Base-by-base conservation (phyloP, 64 coral and sea anemone species). In the Anthopleura sola region DNA sequence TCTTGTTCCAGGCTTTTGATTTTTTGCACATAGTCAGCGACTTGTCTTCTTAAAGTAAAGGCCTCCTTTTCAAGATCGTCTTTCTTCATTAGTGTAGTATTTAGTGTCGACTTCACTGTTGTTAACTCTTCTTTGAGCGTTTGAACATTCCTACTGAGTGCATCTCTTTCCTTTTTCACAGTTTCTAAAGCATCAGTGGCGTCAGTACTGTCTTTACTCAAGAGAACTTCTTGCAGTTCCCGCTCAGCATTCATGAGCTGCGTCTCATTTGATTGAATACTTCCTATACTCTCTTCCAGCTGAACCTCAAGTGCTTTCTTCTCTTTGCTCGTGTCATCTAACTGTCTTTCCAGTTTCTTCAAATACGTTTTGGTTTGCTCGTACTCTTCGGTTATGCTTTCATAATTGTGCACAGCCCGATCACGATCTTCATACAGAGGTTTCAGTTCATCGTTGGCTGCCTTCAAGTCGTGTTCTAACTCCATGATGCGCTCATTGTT, bases 51-150 rank as follows among this genome's bases (percentile, higher is more conserved):
- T 26, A 98, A 54, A 55, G 75, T 82, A 78, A 87, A 92, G n/a
- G 89, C 82, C 81, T 98, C 89, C 40, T 98, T 98, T 78, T 94
- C 96, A 8, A 98, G 56, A 19, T 92, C 90, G 28, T 98, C 93
- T 60, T 92, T 98, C 49, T 81, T 91, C 78, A 71, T 86, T n/a
- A 88, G 83, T 58, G 40, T 31, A 57, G 91, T 95, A 38, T 83
- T 89, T 36, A 92, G 83, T 9, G 75, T 88, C n/a, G 75, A 83
- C 77, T 92, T 92, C 2, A 51, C 49, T 68, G 90, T 50, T 20
- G 94, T 79, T 4, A 87, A 32, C 37, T 96, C 94, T 32, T 92
- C 90, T n/a, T 86, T 85, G 23, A 96, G 39, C 0, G 85, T 81
- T 28, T 92, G 44, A 32, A 96, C 68, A 33, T 96, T 92, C 84